These are phyloP conservation scores for Ellobius talpinus DNA, from an alignment of 2,113 vertebrate genomes.

Conservation along the genomic window DNA sequence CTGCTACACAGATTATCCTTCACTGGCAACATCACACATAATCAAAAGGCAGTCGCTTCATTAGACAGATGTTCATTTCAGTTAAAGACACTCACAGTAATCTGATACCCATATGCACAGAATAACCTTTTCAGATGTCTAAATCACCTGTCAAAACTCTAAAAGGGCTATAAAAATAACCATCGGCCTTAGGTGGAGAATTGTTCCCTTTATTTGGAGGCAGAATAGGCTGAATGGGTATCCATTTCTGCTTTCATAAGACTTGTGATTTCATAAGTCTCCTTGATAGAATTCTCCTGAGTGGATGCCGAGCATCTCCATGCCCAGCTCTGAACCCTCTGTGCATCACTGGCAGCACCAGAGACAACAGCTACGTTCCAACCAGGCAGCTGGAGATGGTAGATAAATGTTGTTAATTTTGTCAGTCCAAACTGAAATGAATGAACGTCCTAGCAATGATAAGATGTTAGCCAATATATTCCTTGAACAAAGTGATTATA, in stretches of 20 bases:
- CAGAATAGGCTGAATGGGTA: not conserved
- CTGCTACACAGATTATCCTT: not conserved
- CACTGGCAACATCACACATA: not conserved
- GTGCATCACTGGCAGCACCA: not conserved
- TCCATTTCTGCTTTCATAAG: not conserved
- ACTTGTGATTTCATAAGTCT: no score
- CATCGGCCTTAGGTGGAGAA: not conserved
- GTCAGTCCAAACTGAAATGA: not conserved
- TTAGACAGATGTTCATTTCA: not conserved
- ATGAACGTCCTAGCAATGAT: not conserved
- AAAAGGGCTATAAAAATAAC: not conserved
- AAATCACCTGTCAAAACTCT: not conserved
- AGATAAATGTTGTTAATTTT: not conserved
- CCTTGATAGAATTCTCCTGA: not conserved
- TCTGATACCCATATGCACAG: not conserved
- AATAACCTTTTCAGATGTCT: not conserved
- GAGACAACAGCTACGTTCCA: not conserved
- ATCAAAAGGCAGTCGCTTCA: not conserved
- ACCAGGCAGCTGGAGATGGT: not conserved
- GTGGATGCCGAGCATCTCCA: accelerated
- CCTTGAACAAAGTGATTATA: not conserved
- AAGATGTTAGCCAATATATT: no score
- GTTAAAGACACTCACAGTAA: not conserved
- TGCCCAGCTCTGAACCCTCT: not conserved
- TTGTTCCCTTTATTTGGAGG: not conserved